Percentiles rank a stretch among this genome's conserved stretches.
Evolutionary conservation across 2,113 vertebrate genomes (phyloP).

Genomic region (Gobio gobio): DNA sequence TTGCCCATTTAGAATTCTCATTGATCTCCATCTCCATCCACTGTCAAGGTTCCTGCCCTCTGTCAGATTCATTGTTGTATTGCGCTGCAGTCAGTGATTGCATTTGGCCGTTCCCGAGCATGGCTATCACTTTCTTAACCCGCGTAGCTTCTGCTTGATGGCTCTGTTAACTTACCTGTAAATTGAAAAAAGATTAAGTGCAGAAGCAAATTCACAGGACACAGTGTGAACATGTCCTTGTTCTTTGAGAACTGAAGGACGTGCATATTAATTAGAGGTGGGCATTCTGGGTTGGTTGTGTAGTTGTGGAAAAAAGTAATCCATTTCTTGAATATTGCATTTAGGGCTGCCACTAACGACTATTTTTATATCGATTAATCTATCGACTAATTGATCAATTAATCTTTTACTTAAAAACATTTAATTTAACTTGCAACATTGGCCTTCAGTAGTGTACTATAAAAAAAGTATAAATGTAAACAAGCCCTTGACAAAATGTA

Average conservation of each 20-base stretch:
- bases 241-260: not conserved
- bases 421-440: no score
- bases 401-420: no score
- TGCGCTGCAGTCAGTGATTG: constrained; percentile 31
- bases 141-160: constrained; percentile 36
- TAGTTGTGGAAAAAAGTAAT: not conserved
- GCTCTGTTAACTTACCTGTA: constrained; percentile 51
- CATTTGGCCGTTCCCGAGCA: constrained; percentile 19
- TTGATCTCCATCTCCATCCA: constrained; percentile 48
- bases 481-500: no score
- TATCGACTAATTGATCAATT: no score
- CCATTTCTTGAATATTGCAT: no score
- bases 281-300: not conserved
- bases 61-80: constrained; percentile 45
- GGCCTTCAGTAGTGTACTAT: no score
- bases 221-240: constrained; percentile 14
- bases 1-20: constrained; percentile 51
- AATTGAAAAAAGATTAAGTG: constrained; percentile 52
- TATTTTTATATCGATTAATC: no score
- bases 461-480: no score
- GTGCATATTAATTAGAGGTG: not conserved
- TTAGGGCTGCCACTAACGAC: no score
- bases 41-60: constrained; percentile 41
- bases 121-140: constrained; percentile 44
- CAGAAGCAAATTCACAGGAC: constrained; percentile 36